A percentile compares a stretch with the other conserved stretches of the same genome.
Evolutionary conservation across 2,113 vertebrate genomes (phyloP).

Genomic region (Clarias magur): DNA sequence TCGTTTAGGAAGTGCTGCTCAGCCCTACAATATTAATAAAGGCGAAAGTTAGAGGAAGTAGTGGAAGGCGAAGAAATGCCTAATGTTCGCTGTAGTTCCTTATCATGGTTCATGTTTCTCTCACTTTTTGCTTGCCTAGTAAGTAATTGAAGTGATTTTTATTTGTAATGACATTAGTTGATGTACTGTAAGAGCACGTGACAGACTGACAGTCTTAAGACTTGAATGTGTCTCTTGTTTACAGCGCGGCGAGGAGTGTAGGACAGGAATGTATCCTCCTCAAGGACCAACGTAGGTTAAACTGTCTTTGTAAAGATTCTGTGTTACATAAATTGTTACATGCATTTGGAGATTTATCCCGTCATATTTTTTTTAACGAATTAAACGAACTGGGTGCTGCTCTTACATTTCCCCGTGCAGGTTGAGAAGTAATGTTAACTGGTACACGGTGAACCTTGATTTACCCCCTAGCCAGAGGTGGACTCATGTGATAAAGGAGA

Average conservation of each 20-base stretch:
- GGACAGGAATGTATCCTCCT: constrained; percentile 79
- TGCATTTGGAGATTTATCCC: background rate
- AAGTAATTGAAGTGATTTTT: background rate
- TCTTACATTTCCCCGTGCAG: constrained; percentile 55
- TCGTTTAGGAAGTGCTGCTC: background rate
- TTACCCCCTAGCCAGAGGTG: constrained; percentile 79
- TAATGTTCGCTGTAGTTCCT: background rate
- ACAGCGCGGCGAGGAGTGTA: constrained; percentile 70
- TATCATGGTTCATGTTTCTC: background rate
- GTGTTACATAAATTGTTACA: background rate
- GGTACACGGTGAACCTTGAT: constrained; percentile 80
- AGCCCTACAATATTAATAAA: background rate
- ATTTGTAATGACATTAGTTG: background rate
- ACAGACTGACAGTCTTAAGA: background rate
- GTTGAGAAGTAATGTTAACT: constrained; percentile 72
- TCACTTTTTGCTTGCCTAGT: constrained; percentile 13
- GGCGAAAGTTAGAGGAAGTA: background rate
- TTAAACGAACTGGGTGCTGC: background rate
- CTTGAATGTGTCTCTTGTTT: background rate
- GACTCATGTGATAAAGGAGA: constrained; percentile 72
- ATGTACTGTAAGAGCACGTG: background rate
- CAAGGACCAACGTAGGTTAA: constrained; percentile 80
- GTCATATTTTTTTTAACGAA: background rate
- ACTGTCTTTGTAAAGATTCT: background rate
- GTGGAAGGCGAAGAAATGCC: background rate